Evolutionary conservation across 2,113 vertebrate genomes (phyloP), one percentile per base, ranked within the genome.

Genomic region (Nanorana parkeri): DNA sequence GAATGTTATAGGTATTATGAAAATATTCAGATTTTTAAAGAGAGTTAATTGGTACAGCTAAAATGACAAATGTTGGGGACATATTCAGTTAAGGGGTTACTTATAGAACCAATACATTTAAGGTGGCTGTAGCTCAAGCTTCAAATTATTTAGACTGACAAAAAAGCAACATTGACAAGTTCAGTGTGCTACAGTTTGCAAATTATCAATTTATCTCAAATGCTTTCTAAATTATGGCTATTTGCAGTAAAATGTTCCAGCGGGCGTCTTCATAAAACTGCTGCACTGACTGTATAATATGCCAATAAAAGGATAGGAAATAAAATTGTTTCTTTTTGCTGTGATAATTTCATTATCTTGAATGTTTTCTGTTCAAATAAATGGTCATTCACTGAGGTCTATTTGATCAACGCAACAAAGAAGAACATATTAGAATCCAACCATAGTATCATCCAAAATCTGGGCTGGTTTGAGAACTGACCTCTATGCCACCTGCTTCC

Each of bases 121-220:
- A 16, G 20, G 17, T n/a, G 47, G 17, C 28, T 41, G 8, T 11
- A 32, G 58, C 29, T 21, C 26, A 23, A 65, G 17, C 26, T 68
- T 26, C 21, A 26, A 17, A 61, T 61, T 58, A 80, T 61, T 56
- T 69, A 69, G 29, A 69, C 41, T 60, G 51, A n/a, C 29, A 47
- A 69, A 80, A 51, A 69, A 61, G 24, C n/a, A 61, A 28, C 47
- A 17, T 21, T 58, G 32, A 51, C 55, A 61, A 26, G 60, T 69
- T 56, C 66, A 41, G 16, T 61, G 55, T 51, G 29, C 66, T 16
- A 17, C 16, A 47, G 26, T 15, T 61, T 69, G 54, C 19, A 69
- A 80, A 80, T 80, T 29, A 80, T 63, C 66, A 80, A 3, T 71
- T 68, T 80, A 68, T 47, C 65, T 54, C 2, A 41, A 69, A 79